Conservation (phyloP, 2,113 vertebrate species). For the Muntiacus reevesi region DNA sequence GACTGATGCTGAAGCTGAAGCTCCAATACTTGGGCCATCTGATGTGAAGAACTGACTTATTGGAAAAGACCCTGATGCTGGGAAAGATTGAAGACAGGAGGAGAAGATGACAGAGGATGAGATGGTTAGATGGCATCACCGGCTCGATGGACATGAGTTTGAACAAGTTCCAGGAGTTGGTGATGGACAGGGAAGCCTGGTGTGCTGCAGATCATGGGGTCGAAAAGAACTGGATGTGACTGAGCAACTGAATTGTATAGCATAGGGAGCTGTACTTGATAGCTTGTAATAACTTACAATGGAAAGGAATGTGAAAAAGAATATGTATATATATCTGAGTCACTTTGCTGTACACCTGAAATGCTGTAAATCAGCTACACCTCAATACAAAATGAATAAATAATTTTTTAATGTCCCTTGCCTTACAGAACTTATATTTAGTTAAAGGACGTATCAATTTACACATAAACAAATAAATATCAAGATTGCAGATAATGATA, state of each 20-base stretch:
- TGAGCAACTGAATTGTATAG: neutral
- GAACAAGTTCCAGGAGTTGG: neutral
- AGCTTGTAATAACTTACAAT: neutral
- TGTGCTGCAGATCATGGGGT: neutral
- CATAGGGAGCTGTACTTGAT: neutral
- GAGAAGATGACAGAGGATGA: neutral
- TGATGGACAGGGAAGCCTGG: neutral
- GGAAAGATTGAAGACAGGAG: neutral
- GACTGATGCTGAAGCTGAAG: neutral
- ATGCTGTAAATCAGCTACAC: neutral
- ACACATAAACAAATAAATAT: neutral
- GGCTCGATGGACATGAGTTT: neutral
- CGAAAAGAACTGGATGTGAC: neutral
- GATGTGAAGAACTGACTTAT: neutral
- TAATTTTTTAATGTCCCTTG: neutral
- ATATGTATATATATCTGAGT: neutral
- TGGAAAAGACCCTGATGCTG: neutral
- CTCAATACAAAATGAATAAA: neutral
- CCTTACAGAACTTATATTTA: neutral
- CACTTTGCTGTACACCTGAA: neutral
- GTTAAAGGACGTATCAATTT: neutral
- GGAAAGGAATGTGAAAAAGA: neutral
- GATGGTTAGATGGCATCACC: neutral
- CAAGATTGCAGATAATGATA: neutral
- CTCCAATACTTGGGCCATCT: neutral